Conservation (phyloP, 2,888 invertebrate genomes). For the Sinelater perroti region DNA sequence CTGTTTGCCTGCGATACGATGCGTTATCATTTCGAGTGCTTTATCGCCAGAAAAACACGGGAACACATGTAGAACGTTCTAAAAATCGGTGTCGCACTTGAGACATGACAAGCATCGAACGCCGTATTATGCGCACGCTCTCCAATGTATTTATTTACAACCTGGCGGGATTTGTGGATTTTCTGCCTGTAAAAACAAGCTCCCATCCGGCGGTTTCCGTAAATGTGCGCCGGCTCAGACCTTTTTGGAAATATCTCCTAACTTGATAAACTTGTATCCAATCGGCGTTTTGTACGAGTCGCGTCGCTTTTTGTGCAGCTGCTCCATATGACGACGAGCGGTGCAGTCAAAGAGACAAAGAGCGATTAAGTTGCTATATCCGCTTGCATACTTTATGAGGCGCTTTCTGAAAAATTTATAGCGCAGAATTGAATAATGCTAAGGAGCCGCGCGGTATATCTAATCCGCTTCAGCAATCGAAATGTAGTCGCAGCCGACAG, state of each 20-base stretch:
- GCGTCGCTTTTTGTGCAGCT: conserved; percentile 4
- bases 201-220: conserved; percentile 4
- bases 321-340: conserved; percentile 12
- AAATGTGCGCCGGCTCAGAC: neutral
- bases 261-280: conserved; percentile 16
- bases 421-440: conserved; percentile 7
- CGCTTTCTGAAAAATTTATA: conserved; percentile 12
- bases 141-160: conserved; percentile 32
- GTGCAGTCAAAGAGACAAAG: conserved; percentile 16
- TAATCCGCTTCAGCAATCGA: conserved; percentile 11
- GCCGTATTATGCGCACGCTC: conserved; percentile 11
- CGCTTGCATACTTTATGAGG: conserved; percentile 12
- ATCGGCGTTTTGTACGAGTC: conserved; percentile 1
- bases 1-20: conserved; percentile 38
- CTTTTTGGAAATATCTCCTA: conserved; percentile 15
- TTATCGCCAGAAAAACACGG: conserved; percentile 58
- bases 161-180: conserved; percentile 21
- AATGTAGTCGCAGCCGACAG: neutral
- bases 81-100: conserved; percentile 34
- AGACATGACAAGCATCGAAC: conserved; percentile 29
- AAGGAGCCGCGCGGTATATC: conserved; percentile 5
- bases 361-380: conserved; percentile 17
- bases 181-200: conserved; percentile 14
- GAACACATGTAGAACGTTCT: conserved; percentile 59
- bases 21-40: conserved; percentile 56